Conservation (phyloP, 1,140 invertebrate genomes). For the Steinernema feltiae region DNA sequence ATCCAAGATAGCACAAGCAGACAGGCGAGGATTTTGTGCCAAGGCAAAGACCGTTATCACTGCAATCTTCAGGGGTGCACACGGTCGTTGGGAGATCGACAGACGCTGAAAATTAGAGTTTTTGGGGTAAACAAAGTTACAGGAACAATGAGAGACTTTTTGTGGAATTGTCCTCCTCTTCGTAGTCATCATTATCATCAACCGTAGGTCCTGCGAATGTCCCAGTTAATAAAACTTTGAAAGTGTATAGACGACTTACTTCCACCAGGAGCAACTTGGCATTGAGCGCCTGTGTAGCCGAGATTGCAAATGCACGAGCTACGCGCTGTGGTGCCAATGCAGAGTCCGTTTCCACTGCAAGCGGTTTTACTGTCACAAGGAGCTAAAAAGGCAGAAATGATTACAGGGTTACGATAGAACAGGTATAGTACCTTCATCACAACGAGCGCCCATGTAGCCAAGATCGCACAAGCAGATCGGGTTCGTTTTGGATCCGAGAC, state of each 20-base stretch:
- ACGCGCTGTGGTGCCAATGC: conserved; percentile 26
- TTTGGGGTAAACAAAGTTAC: neutral
- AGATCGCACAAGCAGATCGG: conserved; percentile 33
- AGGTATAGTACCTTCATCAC: conserved; percentile 22
- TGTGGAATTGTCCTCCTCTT: conserved; percentile 2
- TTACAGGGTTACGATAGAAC: conserved; percentile 3
- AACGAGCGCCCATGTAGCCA: conserved; percentile 27
- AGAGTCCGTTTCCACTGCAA: conserved; percentile 31
- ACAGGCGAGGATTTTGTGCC: conserved; percentile 32
- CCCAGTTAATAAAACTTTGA: neutral
- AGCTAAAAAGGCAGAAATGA: conserved; percentile 17
- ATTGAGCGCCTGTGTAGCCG: conserved; percentile 23
- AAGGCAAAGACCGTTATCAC: conserved; percentile 33
- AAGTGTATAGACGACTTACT: conserved; percentile 4
- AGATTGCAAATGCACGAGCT: conserved; percentile 30
- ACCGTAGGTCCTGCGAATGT: neutral
- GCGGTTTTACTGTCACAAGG: conserved; percentile 10
- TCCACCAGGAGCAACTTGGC: conserved; percentile 14
- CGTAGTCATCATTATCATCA: neutral
- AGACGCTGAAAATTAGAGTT: conserved; percentile 24
- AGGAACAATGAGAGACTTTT: neutral
- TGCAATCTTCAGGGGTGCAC: conserved; percentile 34
- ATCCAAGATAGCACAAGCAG: conserved; percentile 36
- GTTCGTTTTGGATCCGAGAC: conserved; percentile 27
- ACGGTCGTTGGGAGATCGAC: conserved; percentile 3